phyloP scores from a whole-genome alignment of 2,888 invertebrate species.

The Trichogramma evanescens region DNA sequence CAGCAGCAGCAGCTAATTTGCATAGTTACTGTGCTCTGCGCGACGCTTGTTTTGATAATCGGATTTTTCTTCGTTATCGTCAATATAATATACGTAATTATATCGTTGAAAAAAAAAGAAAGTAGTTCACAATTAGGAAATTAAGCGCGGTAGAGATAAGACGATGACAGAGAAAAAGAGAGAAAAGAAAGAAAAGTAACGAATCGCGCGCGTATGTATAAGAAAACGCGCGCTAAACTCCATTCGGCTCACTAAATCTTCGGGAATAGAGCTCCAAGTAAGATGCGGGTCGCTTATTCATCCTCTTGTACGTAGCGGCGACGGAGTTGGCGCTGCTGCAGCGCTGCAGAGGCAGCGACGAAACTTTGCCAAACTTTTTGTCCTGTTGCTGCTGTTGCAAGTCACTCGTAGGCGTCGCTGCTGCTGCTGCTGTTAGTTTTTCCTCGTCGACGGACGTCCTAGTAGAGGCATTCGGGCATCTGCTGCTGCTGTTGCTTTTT shows the following conservation, averaged over 20 bases:
- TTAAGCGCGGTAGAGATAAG: neutral
- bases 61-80: neutral
- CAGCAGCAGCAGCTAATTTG: too few relatives aligned
- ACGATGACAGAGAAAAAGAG: neutral
- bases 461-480: neutral
- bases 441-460: constrained; percentile 6
- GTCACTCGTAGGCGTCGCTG: neutral
- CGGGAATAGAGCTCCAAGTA: constrained; percentile 34
- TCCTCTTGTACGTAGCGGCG: neutral
- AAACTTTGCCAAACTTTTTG: constrained; percentile 30
- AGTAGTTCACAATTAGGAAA: neutral
- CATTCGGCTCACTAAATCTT: constrained; percentile 26
- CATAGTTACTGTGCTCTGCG: too few relatives aligned
- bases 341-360: constrained; percentile 7
- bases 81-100: neutral
- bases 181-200: neutral
- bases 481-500: neutral
- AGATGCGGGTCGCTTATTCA: constrained; percentile 25
- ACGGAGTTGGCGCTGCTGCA: constrained; percentile 5
- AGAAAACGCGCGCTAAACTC: neutral
- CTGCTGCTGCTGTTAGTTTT: neutral
- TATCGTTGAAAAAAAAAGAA: neutral
- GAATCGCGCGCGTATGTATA: neutral
- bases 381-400: constrained; percentile 19
- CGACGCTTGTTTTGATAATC: too few relatives aligned